Percentiles rank a stretch among this genome's conserved stretches.
phyloP scores from a whole-genome alignment of 2,113 vertebrate genomes.

The Coracopsis vasa region DNA sequence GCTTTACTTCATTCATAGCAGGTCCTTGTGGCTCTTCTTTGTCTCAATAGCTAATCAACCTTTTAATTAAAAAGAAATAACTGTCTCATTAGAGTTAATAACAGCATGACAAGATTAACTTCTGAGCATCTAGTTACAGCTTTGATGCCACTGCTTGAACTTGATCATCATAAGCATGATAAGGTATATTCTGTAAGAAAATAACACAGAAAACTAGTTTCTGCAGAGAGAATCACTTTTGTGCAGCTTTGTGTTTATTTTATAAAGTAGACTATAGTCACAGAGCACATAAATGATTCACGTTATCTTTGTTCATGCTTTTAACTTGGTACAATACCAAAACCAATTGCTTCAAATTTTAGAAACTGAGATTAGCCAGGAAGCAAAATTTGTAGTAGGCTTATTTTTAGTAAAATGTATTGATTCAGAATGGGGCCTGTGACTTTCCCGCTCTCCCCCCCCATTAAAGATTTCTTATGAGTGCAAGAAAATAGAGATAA shows the following conservation, averaged over 20 bases:
- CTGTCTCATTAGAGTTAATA: neutral
- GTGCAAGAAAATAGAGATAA: neutral
- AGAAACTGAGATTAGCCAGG: neutral
- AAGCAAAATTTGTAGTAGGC: neutral
- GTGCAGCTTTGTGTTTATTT: neutral
- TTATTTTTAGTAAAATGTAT: neutral
- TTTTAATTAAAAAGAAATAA: neutral
- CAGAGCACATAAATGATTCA: neutral
- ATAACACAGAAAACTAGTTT: neutral
- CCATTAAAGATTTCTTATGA: neutral
- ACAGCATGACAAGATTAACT: neutral
- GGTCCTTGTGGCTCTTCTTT: neutral
- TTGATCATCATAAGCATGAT: neutral
- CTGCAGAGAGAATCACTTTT: neutral
- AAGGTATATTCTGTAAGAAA: neutral
- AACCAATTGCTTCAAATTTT: neutral
- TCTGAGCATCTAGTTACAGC: neutral
- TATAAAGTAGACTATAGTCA: neutral
- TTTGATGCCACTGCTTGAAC: neutral
- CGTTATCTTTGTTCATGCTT: neutral
- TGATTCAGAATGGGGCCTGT: neutral
- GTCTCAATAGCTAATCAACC: neutral
- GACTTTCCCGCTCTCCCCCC: neutral
- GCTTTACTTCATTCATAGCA: neutral
- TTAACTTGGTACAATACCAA: neutral